A percentile compares a stretch with the other conserved stretches of the same genome.
These are phyloP conservation scores for Perccottus glenii DNA, from an alignment of 2,113 vertebrate genomes.

Conservation along the genomic window DNA sequence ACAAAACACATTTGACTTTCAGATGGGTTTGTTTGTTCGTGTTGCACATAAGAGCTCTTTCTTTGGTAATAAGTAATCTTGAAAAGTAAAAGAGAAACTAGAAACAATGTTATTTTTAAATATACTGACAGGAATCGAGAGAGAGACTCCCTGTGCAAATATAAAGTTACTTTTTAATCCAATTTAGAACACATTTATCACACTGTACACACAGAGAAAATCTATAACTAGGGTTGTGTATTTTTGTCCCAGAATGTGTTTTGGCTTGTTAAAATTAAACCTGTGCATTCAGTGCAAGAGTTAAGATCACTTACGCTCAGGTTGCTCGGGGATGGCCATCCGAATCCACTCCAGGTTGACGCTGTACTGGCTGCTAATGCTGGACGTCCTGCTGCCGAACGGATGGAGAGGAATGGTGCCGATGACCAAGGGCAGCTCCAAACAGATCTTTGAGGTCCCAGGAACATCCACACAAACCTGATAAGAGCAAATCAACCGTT, in stretches of 20 bases:
- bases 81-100: constrained; percentile 6
- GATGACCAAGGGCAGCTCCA: constrained; percentile 94
- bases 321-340: constrained; percentile 83
- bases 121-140: not conserved
- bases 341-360: constrained; percentile 89
- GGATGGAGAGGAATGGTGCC: constrained; percentile 93
- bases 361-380: constrained; percentile 90
- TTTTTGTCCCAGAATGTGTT: too few relatives aligned
- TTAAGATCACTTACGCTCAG: constrained; percentile 84
- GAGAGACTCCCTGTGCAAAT: too few relatives aligned
- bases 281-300: too few relatives aligned
- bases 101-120: too few relatives aligned
- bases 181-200: not conserved
- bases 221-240: too few relatives aligned
- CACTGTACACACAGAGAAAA: too few relatives aligned
- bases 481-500: not conserved
- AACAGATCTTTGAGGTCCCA: constrained; percentile 88
- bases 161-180: not conserved
- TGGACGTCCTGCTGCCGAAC: constrained; percentile 89
- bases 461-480: constrained; percentile 95
- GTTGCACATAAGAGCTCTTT: not conserved
- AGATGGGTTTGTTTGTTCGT: not conserved
- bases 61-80: constrained; percentile 8
- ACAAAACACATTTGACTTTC: not conserved
- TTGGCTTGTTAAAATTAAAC: too few relatives aligned